Base-by-base conservation (phyloP, 2,113 vertebrate genomes). In the Cryptomyrus ogoouensis region DNA sequence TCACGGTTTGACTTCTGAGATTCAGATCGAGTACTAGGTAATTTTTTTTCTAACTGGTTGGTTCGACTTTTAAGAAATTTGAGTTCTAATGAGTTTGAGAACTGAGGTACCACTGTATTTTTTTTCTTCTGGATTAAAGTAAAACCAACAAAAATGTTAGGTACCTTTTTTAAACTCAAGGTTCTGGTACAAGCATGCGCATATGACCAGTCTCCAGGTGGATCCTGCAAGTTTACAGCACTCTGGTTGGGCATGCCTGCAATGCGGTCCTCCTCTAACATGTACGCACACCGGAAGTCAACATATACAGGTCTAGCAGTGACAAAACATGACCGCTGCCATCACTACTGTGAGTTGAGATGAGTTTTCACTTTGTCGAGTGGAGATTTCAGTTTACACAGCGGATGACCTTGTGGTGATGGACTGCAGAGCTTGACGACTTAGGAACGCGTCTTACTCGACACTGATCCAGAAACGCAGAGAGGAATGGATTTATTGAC, bases 401-500 rank as follows among this genome's bases (percentile, higher is more conserved):
- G 93, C 89, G 92, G 94, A 96, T 3, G 96, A 98, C 97, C 97
- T 98, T 98, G 97, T 94, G 91, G 94, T 97, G 97, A 98, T 96
- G 95, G 96, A 99, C 96, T 97, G 94, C 92, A 70, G 93, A 95
- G 95, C 95, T 95, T 93, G 95, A 95, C 96, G 96, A 85, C 89
- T 96, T 95, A 92, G 95, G 93, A 92, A 94, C 94, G 94, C 93
- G 93, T 94, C 94, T 95, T 94, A 96, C 95, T 96, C 94, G 96
- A 96, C 96, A 96, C 94, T 95, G 94, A 90, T 94, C 94, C 93
- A 95, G 95, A 94, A 94, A 96, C 95, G 96, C 96, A 97, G 96
- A 93, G 95, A 96, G 94, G 95, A 97, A 98, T 98, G 96, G 97
- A 98, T 98, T 98, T 98, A 98, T 98, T 96, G 97, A 98, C 95